Evolutionary conservation across 2,888 invertebrate genomes (phyloP), one percentile per base, ranked within the genome.

Genomic region (Brassicogethes aeneus): DNA sequence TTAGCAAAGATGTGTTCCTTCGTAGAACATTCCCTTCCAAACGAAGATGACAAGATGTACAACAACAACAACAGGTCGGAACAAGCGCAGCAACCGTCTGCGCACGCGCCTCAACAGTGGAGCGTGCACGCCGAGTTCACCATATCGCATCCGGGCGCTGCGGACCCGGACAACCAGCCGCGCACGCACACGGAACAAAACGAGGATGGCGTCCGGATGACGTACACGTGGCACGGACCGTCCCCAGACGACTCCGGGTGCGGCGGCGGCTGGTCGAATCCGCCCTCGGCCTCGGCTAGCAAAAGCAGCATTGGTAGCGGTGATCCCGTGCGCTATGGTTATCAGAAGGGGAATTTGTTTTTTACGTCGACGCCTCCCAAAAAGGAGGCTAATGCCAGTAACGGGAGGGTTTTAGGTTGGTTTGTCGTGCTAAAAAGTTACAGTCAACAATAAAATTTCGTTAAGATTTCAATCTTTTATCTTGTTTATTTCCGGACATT

Each of bases 61-160:
- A 10, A 10, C 23, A 10, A 23, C 23, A 23, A n/a, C n/a, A n/a
- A n/a, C n/a, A n/a, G n/a, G n/a, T n/a, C n/a, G n/a, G n/a, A n/a
- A n/a, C n/a, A n/a, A n/a, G n/a, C n/a, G n/a, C n/a, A n/a, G n/a
- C n/a, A 23, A 23, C 23, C 23, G 23, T 10, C 23, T 10, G 5
- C 23, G 23, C 5, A 69, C 49, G 46, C 69, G 30, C 70, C 73
- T 15, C 76, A 77, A 47, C 79, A 80, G 57, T 82, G 81, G 80
- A 75, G 78, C 29, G 76, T 82, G 53, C 80, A 73, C 61, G 87
- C 79, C 40, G 81, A 82, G 56, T 70, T 82, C 45, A 80, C 78
- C 8, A 74, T 78, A 38, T 74, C 76, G 31, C 79, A 77, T 44
- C 66, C 66, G 51, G 54, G 63, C 17, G 47, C 54, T 50, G 52